These are phyloP conservation scores for Climacteris rufus DNA, from an alignment of 2,113 vertebrate species.

Conservation along the genomic window DNA sequence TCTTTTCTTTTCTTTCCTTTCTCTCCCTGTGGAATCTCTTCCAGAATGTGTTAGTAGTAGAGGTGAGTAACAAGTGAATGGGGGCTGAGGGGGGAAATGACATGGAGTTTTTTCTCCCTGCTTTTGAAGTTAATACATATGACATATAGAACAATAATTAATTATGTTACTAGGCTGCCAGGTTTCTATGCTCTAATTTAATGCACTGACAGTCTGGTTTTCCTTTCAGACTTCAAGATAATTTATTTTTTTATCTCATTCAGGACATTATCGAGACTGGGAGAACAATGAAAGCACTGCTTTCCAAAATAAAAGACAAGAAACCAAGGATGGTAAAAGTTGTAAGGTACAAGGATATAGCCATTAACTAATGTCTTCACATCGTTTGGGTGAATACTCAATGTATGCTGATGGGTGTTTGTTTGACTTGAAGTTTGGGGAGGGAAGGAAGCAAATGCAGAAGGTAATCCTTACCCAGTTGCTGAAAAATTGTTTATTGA, in stretches of 20 bases:
- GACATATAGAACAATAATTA: not conserved
- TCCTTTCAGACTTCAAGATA: not conserved
- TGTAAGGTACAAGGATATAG: constrained; percentile 70
- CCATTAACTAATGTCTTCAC: not conserved
- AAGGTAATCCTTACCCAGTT: not conserved
- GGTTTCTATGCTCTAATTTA: not conserved
- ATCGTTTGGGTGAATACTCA: not conserved
- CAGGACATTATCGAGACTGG: constrained; percentile 85
- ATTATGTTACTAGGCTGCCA: not conserved
- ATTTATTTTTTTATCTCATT: not conserved
- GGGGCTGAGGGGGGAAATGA: not conserved
- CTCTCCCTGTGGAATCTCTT: not conserved
- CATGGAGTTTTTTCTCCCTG: not conserved
- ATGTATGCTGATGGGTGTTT: not conserved
- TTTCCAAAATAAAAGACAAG: constrained; percentile 73
- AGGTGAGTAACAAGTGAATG: constrained; percentile 72
- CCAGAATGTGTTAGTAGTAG: constrained; percentile 87
- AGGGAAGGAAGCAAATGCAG: not conserved
- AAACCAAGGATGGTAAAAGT: constrained; percentile 85
- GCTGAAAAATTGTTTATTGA: not conserved
- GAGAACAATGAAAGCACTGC: constrained; percentile 78
- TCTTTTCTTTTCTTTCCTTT: not conserved
- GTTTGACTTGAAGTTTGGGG: not conserved
- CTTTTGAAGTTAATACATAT: not conserved
- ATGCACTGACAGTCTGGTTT: not conserved